A percentile compares a stretch with the other conserved stretches of the same genome.
Evolutionary conservation across 1,140 invertebrate species (phyloP).

Genomic region (Idris sp.): DNA sequence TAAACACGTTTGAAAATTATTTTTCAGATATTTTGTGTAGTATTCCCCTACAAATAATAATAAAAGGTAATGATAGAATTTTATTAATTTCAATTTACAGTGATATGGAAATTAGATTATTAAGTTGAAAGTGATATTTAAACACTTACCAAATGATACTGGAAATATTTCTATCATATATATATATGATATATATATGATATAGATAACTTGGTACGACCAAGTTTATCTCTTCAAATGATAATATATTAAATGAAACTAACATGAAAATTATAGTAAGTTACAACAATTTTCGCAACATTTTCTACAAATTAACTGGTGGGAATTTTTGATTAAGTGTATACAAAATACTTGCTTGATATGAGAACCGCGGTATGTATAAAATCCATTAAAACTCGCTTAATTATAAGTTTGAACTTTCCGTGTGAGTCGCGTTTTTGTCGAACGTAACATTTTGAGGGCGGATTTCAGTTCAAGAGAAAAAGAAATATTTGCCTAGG

Average conservation of each 20-base stretch:
- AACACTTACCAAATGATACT: too few relatives aligned
- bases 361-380: neutral
- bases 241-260: neutral
- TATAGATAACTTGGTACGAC: too few relatives aligned
- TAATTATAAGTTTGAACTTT: slow-evolving; percentile 14
- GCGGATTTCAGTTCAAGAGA: slow-evolving; percentile 4
- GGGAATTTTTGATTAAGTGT: neutral
- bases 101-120: too few relatives aligned
- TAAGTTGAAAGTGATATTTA: too few relatives aligned
- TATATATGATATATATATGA: too few relatives aligned
- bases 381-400: slow-evolving; percentile 8
- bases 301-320: neutral
- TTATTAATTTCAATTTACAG: too few relatives aligned
- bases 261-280: neutral
- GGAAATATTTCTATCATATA: too few relatives aligned
- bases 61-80: too few relatives aligned
- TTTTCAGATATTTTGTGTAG: too few relatives aligned
- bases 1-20: too few relatives aligned
- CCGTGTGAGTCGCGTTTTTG: slow-evolving; percentile 1
- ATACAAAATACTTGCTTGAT: neutral
- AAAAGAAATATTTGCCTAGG: slow-evolving; percentile 21
- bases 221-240: too few relatives aligned
- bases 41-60: too few relatives aligned
- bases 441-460: slow-evolving; percentile 13
- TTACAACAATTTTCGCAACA: neutral